Conservation (phyloP, 2,888 invertebrate species). For the Diarsia mendica region DNA sequence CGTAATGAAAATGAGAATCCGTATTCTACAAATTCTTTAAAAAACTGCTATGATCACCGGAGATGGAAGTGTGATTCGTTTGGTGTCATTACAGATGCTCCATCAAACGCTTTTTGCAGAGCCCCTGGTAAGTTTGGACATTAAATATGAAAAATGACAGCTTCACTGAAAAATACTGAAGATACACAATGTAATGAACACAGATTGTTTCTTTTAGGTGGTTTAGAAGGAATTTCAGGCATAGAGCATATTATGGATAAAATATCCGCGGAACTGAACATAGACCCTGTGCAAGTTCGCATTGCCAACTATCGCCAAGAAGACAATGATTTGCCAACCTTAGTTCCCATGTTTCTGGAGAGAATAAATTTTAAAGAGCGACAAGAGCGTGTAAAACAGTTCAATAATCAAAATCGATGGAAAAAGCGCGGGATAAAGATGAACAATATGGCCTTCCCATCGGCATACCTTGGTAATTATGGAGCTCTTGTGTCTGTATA, state of each 20-base stretch:
- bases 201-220: slow-evolving; percentile 58
- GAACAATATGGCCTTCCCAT: slow-evolving; percentile 72
- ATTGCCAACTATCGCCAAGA: slow-evolving; percentile 70
- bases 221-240: slow-evolving; percentile 73
- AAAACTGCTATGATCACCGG: slow-evolving; percentile 65
- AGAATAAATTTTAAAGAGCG: slow-evolving; percentile 68
- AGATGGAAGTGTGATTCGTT: slow-evolving; percentile 71
- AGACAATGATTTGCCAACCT: slow-evolving; percentile 70
- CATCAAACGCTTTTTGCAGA: slow-evolving; percentile 68
- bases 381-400: slow-evolving; percentile 65
- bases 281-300: slow-evolving; percentile 71
- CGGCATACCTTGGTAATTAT: slow-evolving; percentile 71
- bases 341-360: slow-evolving; percentile 70
- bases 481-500: slow-evolving; percentile 72
- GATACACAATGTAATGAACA: background rate
- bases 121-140: slow-evolving; percentile 61
- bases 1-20: slow-evolving; percentile 71
- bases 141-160: background rate
- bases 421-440: slow-evolving; percentile 73
- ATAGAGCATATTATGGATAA: slow-evolving; percentile 78
- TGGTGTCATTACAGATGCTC: slow-evolving; percentile 65
- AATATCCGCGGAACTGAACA: slow-evolving; percentile 69
- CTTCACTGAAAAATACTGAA: background rate
- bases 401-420: slow-evolving; percentile 73
- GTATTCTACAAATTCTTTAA: slow-evolving; percentile 56